Conservation (phyloP, 1,140 invertebrate genomes). For the Diprion similis region DNA sequence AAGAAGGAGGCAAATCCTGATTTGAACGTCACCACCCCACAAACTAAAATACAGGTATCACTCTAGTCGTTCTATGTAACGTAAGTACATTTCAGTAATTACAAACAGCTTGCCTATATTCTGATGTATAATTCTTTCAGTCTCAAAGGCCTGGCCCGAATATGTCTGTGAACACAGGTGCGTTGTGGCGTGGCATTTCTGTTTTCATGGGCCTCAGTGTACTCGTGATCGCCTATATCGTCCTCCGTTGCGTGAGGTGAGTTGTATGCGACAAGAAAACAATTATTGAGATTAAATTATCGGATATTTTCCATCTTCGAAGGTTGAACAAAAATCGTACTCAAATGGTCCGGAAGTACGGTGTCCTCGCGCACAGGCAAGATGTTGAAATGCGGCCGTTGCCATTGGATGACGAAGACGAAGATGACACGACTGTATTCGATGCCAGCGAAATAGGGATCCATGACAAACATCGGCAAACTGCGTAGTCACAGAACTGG, state of each 20-base stretch:
- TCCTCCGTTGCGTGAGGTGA: conserved; percentile 61
- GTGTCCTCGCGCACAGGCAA: conserved; percentile 62
- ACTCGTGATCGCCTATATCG: conserved; percentile 59
- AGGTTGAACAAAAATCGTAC: conserved; percentile 49
- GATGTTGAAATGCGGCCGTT: conserved; percentile 68
- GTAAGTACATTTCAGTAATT: too few relatives aligned
- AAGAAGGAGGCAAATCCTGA: too few relatives aligned
- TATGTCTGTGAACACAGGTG: conserved; percentile 42
- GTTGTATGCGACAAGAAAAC: conserved; percentile 24
- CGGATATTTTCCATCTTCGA: conserved; percentile 36
- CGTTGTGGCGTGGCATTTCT: conserved; percentile 59
- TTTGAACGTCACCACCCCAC: too few relatives aligned
- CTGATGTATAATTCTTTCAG: too few relatives aligned
- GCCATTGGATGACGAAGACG: conserved; percentile 66
- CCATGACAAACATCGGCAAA: not conserved
- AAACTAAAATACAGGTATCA: too few relatives aligned
- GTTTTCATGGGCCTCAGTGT: conserved; percentile 60
- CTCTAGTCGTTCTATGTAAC: too few relatives aligned
- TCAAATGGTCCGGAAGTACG: conserved; percentile 64
- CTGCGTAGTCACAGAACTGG: too few relatives aligned
- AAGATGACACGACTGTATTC: conserved; percentile 66
- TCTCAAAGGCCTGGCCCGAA: too few relatives aligned
- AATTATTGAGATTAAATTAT: conserved; percentile 14
- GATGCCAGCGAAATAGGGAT: conserved; percentile 50
- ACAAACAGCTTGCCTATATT: too few relatives aligned